phyloP scores from a whole-genome alignment of 2,888 invertebrate genomes.

The Pseudococcus jackbeardsleyi region DNA sequence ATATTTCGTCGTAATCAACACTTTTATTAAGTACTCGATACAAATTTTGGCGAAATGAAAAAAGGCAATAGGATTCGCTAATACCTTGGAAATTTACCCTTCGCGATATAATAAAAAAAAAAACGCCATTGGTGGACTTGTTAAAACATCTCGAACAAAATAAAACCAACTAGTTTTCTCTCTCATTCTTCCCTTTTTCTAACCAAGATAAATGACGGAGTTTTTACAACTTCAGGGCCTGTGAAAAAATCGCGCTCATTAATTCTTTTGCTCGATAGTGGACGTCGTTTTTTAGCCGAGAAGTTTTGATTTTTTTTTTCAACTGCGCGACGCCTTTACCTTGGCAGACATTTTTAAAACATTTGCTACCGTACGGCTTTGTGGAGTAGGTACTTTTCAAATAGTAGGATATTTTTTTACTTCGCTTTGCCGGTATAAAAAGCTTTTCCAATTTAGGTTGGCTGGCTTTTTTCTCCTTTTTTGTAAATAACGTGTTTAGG shows the following conservation, averaged over 20 bases:
- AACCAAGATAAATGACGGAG: slow-evolving; percentile 52
- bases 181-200: slow-evolving; percentile 8
- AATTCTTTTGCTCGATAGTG: slow-evolving; percentile 48
- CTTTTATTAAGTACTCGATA: neutral
- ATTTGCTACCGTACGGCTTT: neutral
- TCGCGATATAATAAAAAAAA: too few species aligned
- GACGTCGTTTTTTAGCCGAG: slow-evolving; percentile 41
- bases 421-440: neutral
- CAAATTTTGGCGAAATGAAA: neutral
- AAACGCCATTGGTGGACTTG: neutral
- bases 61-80: neutral
- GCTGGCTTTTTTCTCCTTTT: neutral
- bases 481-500: slow-evolving; percentile 22
- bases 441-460: neutral
- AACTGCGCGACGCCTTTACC: slow-evolving; percentile 31
- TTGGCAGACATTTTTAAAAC: slow-evolving; percentile 29
- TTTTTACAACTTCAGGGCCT: slow-evolving; percentile 26
- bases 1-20: neutral
- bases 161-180: slow-evolving; percentile 33
- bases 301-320: slow-evolving; percentile 39
- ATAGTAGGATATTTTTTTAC: neutral
- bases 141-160: slow-evolving; percentile 4
- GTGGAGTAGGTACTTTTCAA: slow-evolving; percentile 10
- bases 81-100: too few species aligned
- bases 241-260: slow-evolving; percentile 51